Evolutionary conservation across 1,140 invertebrate genomes (phyloP).

Genomic region (Atopsyche davidsoni): DNA sequence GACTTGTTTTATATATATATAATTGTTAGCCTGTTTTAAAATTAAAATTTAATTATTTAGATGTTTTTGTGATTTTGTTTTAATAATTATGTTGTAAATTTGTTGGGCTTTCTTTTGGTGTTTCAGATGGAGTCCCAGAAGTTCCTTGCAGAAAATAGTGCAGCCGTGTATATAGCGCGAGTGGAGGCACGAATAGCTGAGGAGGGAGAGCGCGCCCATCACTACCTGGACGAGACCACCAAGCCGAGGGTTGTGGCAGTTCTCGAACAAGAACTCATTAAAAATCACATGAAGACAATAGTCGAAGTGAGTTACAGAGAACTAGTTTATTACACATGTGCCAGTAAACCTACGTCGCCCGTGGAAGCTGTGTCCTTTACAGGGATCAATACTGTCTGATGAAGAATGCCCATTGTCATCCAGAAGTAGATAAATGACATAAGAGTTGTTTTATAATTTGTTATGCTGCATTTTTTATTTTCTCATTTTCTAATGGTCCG

Average conservation of each 20-base stretch:
- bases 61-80: not conserved
- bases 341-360: too few species aligned
- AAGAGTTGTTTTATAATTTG: too few species aligned
- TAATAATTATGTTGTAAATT: not conserved
- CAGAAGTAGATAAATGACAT: too few species aligned
- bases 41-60: too few species aligned
- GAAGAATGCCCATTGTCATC: too few species aligned
- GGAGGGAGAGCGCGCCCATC: conserved; percentile 94
- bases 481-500: too few species aligned
- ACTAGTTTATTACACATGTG: too few species aligned
- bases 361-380: too few species aligned
- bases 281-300: conserved; percentile 98
- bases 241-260: conserved; percentile 93
- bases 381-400: too few species aligned
- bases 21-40: too few species aligned
- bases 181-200: conserved; percentile 96
- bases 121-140: conserved; percentile 94
- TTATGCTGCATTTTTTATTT: too few species aligned
- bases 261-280: conserved; percentile 95
- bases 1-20: too few species aligned
- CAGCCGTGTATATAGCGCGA: conserved; percentile 97
- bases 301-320: conserved; percentile 72
- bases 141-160: conserved; percentile 97
- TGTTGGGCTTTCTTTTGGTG: not conserved
- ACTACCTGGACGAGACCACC: conserved; percentile 96